A percentile compares a stretch with the other conserved stretches of the same genome.
These are phyloP conservation scores for Mastacembelus armatus DNA, from an alignment of 2,797 vertebrate genomes.

Conservation along the genomic window DNA sequence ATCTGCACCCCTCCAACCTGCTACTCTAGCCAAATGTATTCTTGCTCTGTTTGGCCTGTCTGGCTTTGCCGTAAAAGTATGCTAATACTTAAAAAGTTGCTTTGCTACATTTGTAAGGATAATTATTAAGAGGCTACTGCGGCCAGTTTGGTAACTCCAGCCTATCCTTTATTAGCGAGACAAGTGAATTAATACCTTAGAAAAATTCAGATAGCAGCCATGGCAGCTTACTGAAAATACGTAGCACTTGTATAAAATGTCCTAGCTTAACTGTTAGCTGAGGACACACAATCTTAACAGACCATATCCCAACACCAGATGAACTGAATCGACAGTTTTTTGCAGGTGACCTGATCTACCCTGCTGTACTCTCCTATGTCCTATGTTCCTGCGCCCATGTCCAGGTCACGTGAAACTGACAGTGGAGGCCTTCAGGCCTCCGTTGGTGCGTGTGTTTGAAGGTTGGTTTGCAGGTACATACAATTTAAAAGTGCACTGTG, in stretches of 20 bases:
- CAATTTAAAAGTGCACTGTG: background rate
- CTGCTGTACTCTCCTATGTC: too few species aligned
- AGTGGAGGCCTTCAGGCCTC: constrained; percentile 1
- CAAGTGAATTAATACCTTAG: too few species aligned
- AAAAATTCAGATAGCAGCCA: constrained; percentile 24
- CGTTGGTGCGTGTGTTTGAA: background rate
- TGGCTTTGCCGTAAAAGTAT: background rate
- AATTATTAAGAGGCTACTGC: background rate
- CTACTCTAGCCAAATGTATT: background rate
- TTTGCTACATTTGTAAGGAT: background rate
- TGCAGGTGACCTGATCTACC: constrained; percentile 21
- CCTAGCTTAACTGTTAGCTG: background rate
- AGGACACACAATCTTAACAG: constrained; percentile 4
- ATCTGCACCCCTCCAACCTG: background rate
- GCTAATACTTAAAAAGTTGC: background rate
- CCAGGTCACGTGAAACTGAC: constrained; percentile 34
- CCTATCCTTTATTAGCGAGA: constrained; percentile 13
- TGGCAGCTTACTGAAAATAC: constrained; percentile 14
- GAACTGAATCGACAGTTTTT: constrained; percentile 5
- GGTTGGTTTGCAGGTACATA: background rate
- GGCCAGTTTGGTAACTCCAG: constrained; percentile 1
- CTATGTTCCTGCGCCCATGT: constrained; percentile 7
- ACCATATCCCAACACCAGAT: constrained; percentile 3
- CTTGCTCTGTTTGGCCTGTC: background rate
- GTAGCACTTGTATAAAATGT: constrained; percentile 14